Evolutionary conservation across 2,797 vertebrate species (phyloP).

Genomic region (Masticophis lateralis): DNA sequence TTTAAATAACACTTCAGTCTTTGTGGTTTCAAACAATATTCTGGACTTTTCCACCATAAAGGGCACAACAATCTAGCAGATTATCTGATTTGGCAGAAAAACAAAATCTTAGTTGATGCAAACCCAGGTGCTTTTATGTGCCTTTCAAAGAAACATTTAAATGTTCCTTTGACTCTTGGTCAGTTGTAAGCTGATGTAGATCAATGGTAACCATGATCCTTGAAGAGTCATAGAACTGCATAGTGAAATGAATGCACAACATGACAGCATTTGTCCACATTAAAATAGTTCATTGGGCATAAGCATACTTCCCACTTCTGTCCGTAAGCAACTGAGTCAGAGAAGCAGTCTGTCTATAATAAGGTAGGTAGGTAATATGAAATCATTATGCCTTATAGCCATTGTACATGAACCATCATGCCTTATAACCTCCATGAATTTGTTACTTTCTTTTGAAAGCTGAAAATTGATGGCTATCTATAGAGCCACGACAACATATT

Average conservation of each 20-base stretch:
- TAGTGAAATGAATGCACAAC: neutral
- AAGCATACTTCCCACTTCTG: neutral
- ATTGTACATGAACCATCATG: neutral
- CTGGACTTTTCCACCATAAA: neutral
- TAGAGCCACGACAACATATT: neutral
- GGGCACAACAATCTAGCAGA: neutral
- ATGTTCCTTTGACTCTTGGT: neutral
- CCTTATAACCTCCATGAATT: neutral
- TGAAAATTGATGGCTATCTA: neutral
- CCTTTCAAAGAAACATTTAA: neutral
- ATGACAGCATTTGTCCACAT: neutral
- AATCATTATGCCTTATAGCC: neutral
- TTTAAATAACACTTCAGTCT: neutral
- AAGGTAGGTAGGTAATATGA: neutral
- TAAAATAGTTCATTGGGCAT: neutral
- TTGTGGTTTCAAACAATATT: neutral
- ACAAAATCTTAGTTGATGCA: neutral
- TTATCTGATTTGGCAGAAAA: neutral
- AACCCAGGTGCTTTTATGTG: neutral
- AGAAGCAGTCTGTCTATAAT: neutral
- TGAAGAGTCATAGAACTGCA: neutral
- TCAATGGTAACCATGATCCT: neutral
- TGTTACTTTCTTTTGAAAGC: neutral
- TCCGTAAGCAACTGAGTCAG: neutral
- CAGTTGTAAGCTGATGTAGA: neutral